Base-by-base conservation (phyloP, 1,140 invertebrate species). In the Pachypsylla venusta region DNA sequence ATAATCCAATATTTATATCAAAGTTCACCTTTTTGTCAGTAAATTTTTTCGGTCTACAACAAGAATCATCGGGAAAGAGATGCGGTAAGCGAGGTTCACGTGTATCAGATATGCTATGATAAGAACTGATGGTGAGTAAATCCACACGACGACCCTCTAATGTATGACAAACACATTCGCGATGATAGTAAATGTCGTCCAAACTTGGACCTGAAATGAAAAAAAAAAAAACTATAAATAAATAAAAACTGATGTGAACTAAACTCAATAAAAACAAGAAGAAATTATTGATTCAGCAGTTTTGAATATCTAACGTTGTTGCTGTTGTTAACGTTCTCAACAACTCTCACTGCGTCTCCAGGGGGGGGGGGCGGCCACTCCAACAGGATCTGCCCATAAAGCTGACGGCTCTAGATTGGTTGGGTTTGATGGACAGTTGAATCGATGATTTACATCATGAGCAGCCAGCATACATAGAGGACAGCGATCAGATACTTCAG, bases 91-190 rank as follows among this genome's bases (percentile, higher is more conserved):
- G 75, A 2, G 79, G 76, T 73, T 92, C 90, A 65, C 80, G 75
- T 63, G 81, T 76, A 24, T 70, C 73, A 12, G 78, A 80, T 35
- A 91, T 85, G 28, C 84, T 85, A 70, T 89, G 82, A 69, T 82
- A 81, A 1, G 88, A 91, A 22, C 85, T 82, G 69, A 97, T 85
- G 20, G 92, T 96, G 53, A 97, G 67, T 40, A 96, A 69, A 74
- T 96, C 91, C 16, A 96, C 76, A 63, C 83, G 74, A 63, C 90
- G 74, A 61, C 82, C 82, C 76, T 95, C 90, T 62, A 92, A 72
- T 4, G 88, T 85, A 69, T 84, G 78, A 64, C 85, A 86, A 16
- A 90, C 77, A 65, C 84, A 80, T 74, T 94, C 91, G 65, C 88
- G 74, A 61, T 83, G 81, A 72, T 91, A 95, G 74, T 94, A 93